These are phyloP conservation scores for Notodonta ziczac DNA, from an alignment of 2,888 invertebrate genomes.

Conservation along the genomic window DNA sequence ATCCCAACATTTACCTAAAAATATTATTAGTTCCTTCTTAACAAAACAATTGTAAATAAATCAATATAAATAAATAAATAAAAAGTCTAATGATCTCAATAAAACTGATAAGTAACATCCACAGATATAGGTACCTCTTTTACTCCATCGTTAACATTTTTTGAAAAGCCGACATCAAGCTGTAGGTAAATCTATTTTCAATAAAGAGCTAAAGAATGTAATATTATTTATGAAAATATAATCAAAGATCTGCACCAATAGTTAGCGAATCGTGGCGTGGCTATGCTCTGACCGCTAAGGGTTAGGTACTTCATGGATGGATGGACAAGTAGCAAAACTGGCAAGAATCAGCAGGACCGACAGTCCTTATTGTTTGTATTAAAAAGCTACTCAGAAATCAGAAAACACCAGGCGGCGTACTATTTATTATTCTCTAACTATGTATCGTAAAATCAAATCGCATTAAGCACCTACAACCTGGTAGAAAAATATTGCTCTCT, in stretches of 20 bases:
- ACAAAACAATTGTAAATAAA: constrained; percentile 60
- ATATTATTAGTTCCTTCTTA: constrained; percentile 47
- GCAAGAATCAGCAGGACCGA: constrained; percentile 73
- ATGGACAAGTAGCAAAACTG: constrained; percentile 78
- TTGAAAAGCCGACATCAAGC: constrained; percentile 82
- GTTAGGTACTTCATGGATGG: constrained; percentile 77
- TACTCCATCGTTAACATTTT: constrained; percentile 80
- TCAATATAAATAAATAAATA: constrained; percentile 50
- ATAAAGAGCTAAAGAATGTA: constrained; percentile 75
- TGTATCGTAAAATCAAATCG: constrained; percentile 62
- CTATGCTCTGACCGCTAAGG: constrained; percentile 69
- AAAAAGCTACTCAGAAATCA: constrained; percentile 73
- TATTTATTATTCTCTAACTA: constrained; percentile 73
- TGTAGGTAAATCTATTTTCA: constrained; percentile 72
- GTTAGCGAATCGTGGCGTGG: constrained; percentile 65
- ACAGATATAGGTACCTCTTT: constrained; percentile 80
- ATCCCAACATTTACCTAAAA: constrained; percentile 47
- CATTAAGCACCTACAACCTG: constrained; percentile 78
- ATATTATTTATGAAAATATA: constrained; percentile 76
- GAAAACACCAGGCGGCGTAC: constrained; percentile 69
- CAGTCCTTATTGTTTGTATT: constrained; percentile 56
- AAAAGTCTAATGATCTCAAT: constrained; percentile 55
- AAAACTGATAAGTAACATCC: constrained; percentile 61
- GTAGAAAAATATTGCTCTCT: constrained; percentile 76
- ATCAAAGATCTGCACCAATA: constrained; percentile 64